Evolutionary conservation across 2,113 vertebrate species (phyloP).

Genomic region (Hippocampus barbouri): DNA sequence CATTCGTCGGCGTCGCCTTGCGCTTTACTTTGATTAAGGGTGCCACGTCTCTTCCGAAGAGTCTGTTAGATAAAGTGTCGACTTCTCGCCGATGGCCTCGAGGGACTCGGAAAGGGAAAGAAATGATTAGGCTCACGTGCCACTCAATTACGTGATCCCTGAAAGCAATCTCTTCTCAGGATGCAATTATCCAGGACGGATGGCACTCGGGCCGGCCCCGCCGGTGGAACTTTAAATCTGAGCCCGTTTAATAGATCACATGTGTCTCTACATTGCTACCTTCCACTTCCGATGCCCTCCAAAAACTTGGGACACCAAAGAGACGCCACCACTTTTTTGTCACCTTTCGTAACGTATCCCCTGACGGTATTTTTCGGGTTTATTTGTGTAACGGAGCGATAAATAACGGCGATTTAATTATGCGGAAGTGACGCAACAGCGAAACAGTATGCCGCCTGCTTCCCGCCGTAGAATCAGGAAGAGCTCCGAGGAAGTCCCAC

Average conservation of each 20-base stretch:
- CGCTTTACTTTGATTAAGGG: slow-evolving; percentile 49
- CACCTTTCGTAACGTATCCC: background rate
- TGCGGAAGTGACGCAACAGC: no score
- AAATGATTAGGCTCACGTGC: slow-evolving; percentile 63
- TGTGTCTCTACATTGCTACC: slow-evolving; percentile 50
- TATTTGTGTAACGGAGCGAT: no score
- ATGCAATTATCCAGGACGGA: slow-evolving; percentile 60
- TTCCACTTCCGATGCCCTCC: background rate
- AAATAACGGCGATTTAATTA: no score
- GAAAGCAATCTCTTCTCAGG: slow-evolving; percentile 57
- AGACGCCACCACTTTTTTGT: background rate
- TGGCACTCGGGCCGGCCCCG: slow-evolving; percentile 38
- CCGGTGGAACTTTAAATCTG: slow-evolving; percentile 43
- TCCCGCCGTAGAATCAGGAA: no score
- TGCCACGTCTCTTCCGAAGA: slow-evolving; percentile 47
- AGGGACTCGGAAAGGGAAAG: slow-evolving; percentile 37
- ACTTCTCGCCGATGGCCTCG: slow-evolving; percentile 39
- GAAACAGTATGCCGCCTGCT: no score
- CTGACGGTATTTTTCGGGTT: background rate
- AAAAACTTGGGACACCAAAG: background rate
- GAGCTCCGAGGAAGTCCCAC: no score
- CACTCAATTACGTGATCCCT: slow-evolving; percentile 62
- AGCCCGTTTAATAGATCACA: slow-evolving; percentile 51
- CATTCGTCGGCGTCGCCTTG: slow-evolving; percentile 11
- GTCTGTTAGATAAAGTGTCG: slow-evolving; percentile 53